phyloP scores from a whole-genome alignment of 2,888 invertebrate genomes.

The Lasioglossum marginatum region DNA sequence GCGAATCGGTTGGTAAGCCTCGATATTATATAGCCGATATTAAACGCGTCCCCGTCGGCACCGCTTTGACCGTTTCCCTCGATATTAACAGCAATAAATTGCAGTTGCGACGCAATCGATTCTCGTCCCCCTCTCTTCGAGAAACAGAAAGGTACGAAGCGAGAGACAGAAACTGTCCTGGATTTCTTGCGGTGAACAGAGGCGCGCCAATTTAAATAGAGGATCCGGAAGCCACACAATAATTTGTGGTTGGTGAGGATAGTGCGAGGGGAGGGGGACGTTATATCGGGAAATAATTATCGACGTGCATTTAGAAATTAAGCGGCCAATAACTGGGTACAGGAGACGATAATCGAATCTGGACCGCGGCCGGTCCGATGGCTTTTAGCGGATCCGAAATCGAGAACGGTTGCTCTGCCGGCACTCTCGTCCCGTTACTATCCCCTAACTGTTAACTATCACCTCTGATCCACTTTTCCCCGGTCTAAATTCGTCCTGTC shows the following conservation, averaged over 20 bases:
- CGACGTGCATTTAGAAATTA: slow-evolving; percentile 47
- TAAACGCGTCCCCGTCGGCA: slow-evolving; percentile 15
- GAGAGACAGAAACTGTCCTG: not conserved
- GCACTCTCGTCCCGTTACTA: not conserved
- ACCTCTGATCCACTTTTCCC: not conserved
- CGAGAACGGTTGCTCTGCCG: not conserved
- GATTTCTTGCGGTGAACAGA: slow-evolving; percentile 32
- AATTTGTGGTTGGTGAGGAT: not conserved
- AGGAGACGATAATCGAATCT: slow-evolving; percentile 37
- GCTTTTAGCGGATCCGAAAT: slow-evolving; percentile 16
- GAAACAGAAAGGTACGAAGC: not conserved
- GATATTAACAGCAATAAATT: slow-evolving; percentile 50
- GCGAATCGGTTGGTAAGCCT: not conserved
- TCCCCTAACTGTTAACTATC: not conserved
- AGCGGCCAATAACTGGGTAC: slow-evolving; percentile 39
- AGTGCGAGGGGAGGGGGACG: not conserved
- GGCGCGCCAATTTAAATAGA: slow-evolving; percentile 42
- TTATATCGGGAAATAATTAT: slow-evolving; percentile 61
- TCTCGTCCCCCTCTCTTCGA: slow-evolving; percentile 16
- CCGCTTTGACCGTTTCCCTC: slow-evolving; percentile 11
- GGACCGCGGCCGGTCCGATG: slow-evolving; percentile 15
- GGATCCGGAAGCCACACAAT: not conserved
- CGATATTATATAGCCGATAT: slow-evolving; percentile 13
- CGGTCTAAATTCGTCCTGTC: not conserved
- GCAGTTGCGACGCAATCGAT: slow-evolving; percentile 38